Base-by-base conservation (phyloP, 2,888 invertebrate species). In the Chaetogeoica ovagalla region DNA sequence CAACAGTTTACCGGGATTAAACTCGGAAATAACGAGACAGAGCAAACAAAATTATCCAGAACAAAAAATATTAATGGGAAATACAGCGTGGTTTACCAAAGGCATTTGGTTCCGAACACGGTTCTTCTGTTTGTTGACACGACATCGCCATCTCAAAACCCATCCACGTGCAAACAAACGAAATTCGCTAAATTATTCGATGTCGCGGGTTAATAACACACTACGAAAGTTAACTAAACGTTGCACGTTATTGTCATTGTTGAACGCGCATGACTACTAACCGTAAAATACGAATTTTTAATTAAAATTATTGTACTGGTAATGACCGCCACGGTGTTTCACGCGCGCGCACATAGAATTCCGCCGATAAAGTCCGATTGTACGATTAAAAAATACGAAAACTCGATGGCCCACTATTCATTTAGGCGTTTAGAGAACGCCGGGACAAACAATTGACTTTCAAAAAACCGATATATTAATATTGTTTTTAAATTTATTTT, bases 1-100 rank as follows among this genome's bases (percentile, higher is more conserved):
- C 2, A 72, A 43, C 60, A 43, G 21, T 57, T 39, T 57, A 66
- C 66, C 52, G 21, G 21, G 48, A 48, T 66, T 76, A 68, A 76
- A 5, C 43, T n/a, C 43, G 30, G 13, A 57, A 76, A 76, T 68
- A 76, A 59, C 1, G n/a, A 68, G 30, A 57, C n/a, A 39, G n/a
- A 59, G 23, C 59, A 76, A 68, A 76, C 68, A 76, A 76, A 76
- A 68, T 68, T 30, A 68, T 11, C 43, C 21, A n/a, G 21, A 39
- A 73, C 21, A n/a, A 17, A 39, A 73, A 63, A 66, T 66, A 75
- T 66, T 57, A 66, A 75, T 43, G 23, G 19, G 19, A 63, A 39
- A 66, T 39, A 21, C 57, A n/a, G 23, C 19, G 19, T 21, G 17
- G 37, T 17, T 73, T 17, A 21, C 8, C 21, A 74, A 55, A 65